Percentiles rank a stretch among this genome's conserved stretches.
phyloP scores from a whole-genome alignment of 2,888 invertebrate genomes.

The Autographa gamma region DNA sequence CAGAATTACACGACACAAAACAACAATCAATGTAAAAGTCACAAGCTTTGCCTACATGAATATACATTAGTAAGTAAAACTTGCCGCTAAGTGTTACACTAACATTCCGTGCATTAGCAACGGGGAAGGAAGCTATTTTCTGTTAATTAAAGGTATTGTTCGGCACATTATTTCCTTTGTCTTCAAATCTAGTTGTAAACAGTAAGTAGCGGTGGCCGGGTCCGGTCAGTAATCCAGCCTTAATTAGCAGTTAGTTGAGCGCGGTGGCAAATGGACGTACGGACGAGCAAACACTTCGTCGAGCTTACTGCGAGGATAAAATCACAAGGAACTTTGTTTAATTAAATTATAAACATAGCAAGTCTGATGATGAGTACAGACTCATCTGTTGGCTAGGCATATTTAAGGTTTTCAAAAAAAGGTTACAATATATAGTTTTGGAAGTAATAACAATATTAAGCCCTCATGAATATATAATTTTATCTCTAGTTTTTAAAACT shows the following conservation, averaged over 20 bases:
- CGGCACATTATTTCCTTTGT: conserved; percentile 82
- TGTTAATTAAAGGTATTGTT: conserved; percentile 79
- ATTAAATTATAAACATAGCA: conserved; percentile 3
- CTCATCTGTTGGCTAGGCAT: background rate
- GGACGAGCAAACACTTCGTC: conserved; percentile 58
- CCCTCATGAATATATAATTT: too few relatives aligned
- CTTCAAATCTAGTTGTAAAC: conserved; percentile 84
- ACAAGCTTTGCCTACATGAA: background rate
- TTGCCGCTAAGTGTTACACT: conserved; percentile 39
- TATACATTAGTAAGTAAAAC: background rate
- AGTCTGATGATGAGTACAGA: background rate
- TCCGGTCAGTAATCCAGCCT: conserved; percentile 84
- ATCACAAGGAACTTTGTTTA: conserved; percentile 8
- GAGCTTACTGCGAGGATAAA: conserved; percentile 32
- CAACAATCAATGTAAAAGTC: background rate
- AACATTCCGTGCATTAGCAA: conserved; percentile 42
- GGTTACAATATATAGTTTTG: background rate
- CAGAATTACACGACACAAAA: background rate
- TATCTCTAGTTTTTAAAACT: too few relatives aligned
- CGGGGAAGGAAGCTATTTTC: conserved; percentile 62
- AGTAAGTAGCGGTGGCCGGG: conserved; percentile 81
- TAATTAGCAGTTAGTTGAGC: conserved; percentile 85
- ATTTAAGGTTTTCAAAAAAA: too few relatives aligned
- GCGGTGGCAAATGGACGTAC: conserved; percentile 67
- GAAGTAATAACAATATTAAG: too few relatives aligned